phyloP scores from a whole-genome alignment of 1,140 invertebrate genomes.

The Euwallacea similis region DNA sequence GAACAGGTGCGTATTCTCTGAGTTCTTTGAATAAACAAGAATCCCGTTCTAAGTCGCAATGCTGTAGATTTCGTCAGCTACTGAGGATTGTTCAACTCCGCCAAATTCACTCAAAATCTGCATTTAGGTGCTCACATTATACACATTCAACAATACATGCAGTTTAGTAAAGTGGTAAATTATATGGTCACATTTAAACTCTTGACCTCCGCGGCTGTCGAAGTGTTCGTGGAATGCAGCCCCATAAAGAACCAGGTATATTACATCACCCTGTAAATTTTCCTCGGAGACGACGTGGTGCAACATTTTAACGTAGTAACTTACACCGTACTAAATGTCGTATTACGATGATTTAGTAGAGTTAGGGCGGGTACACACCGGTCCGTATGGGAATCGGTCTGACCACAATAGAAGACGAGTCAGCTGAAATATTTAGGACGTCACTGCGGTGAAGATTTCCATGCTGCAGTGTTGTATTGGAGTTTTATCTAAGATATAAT shows the following conservation, averaged over 20 bases:
- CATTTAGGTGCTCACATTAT: no score
- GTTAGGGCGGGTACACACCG: constrained; percentile 15
- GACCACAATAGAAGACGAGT: constrained; percentile 29
- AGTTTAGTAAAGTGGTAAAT: constrained; percentile 8
- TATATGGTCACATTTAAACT: constrained; percentile 18
- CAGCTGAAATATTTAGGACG: constrained; percentile 18
- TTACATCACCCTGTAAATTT: constrained; percentile 34
- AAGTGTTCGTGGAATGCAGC: constrained; percentile 25
- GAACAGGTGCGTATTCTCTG: no score
- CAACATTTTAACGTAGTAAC: constrained; percentile 33
- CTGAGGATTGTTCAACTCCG: no score
- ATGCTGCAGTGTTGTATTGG: not conserved
- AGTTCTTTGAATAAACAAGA: no score
- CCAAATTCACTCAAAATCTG: no score
- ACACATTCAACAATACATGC: no score
- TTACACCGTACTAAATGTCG: constrained; percentile 35
- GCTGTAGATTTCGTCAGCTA: no score
- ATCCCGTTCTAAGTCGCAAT: no score
- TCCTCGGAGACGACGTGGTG: constrained; percentile 17
- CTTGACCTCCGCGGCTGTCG: constrained; percentile 16
- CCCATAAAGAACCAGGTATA: constrained; percentile 25
- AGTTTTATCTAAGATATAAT: constrained; percentile 5
- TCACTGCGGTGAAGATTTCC: constrained; percentile 1
- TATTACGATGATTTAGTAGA: constrained; percentile 35
- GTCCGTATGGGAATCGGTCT: constrained; percentile 29